A percentile compares a stretch with the other conserved stretches of the same genome.
Evolutionary conservation across 1,140 invertebrate species (phyloP).

Genomic region (Caerostris extrusa): DNA sequence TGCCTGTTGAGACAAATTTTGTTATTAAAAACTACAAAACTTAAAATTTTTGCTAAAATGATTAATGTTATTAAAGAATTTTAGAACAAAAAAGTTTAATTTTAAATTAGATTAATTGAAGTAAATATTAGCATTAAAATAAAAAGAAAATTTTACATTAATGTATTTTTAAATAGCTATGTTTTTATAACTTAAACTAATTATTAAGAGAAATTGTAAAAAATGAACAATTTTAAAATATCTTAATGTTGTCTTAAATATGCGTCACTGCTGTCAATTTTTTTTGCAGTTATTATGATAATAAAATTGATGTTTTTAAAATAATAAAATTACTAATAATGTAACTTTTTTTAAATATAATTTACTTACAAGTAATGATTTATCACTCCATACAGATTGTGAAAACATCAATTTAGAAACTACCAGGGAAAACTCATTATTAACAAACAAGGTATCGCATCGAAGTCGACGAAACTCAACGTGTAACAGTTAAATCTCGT

Average conservation of each 20-base stretch:
- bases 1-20: too few species aligned
- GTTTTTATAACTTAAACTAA: too few species aligned
- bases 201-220: background rate
- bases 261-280: slow-evolving; percentile 30
- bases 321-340: background rate
- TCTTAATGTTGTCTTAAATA: background rate
- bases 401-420: slow-evolving; percentile 30
- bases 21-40: too few species aligned
- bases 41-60: too few species aligned
- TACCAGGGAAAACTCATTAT: slow-evolving; percentile 28
- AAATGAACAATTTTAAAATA: background rate
- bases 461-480: slow-evolving; percentile 53
- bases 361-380: slow-evolving; percentile 44
- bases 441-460: slow-evolving; percentile 64
- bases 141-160: too few species aligned
- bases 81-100: too few species aligned
- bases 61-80: too few species aligned
- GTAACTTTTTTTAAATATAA: background rate
- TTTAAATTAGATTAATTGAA: too few species aligned
- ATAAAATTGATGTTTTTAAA: background rate
- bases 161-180: too few species aligned
- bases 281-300: background rate
- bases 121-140: too few species aligned
- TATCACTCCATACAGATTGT: slow-evolving; percentile 14
- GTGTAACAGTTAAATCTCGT: slow-evolving; percentile 66